Evolutionary conservation across 2,888 invertebrate species (phyloP).

Genomic region (Gnatocerus cornutus): DNA sequence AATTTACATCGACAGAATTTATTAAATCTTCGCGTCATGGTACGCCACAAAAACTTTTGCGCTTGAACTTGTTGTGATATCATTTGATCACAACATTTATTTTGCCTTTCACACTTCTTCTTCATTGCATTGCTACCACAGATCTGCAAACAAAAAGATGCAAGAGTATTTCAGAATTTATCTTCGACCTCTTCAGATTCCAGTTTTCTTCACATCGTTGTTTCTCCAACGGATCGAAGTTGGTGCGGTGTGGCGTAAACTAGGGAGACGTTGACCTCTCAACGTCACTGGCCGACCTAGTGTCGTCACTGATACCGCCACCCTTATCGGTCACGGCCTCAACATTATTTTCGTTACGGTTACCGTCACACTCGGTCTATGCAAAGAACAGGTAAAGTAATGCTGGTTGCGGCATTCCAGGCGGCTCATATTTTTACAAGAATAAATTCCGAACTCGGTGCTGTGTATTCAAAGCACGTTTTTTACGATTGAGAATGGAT

Average conservation of each 20-base stretch:
- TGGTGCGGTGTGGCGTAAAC: conserved; percentile 44
- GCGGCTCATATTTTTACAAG: not conserved
- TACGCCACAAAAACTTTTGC: no score
- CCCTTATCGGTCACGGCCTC: conserved; percentile 52
- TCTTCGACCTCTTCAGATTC: conserved; percentile 7
- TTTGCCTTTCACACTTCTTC: no score
- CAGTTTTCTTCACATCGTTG: conserved; percentile 20
- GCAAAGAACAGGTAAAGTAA: conserved; percentile 15
- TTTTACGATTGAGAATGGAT: not conserved
- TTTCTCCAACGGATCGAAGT: conserved; percentile 43
- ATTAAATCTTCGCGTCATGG: no score
- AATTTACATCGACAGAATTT: no score
- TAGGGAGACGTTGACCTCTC: conserved; percentile 49
- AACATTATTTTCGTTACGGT: conserved; percentile 38
- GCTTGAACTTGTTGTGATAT: no score
- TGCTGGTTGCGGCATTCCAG: conserved; percentile 16
- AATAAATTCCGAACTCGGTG: not conserved
- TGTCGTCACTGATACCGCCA: conserved; percentile 51
- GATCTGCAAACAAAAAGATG: no score
- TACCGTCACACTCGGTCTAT: conserved; percentile 7
- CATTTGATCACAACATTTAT: no score
- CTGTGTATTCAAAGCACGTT: conserved; percentile 7
- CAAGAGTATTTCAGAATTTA: not conserved
- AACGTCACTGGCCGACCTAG: conserved; percentile 53
- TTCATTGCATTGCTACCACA: no score